These are phyloP conservation scores for Zhuqinia jingwanae DNA, from an alignment of 2,888 invertebrate genomes.

Conservation along the genomic window DNA sequence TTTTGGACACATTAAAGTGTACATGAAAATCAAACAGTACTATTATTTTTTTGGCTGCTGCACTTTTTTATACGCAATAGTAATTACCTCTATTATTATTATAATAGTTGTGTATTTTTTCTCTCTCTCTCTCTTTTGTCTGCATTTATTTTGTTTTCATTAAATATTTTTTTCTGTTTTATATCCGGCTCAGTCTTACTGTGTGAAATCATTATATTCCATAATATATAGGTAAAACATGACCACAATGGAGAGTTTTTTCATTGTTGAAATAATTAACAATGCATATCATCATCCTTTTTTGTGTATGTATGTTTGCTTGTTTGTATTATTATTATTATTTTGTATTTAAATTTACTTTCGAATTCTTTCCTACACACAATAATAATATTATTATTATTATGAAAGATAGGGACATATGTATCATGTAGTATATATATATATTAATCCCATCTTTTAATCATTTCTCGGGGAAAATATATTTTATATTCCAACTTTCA, in stretches of 20 bases:
- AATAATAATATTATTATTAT: too few relatives aligned
- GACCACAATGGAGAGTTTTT: slow-evolving; percentile 7
- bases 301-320: too few relatives aligned
- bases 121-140: not conserved
- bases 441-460: too few relatives aligned
- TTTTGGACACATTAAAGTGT: too few relatives aligned
- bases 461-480: too few relatives aligned
- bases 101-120: slow-evolving; percentile 25
- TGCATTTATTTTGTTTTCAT: slow-evolving; percentile 31
- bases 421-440: too few relatives aligned
- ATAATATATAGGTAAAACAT: slow-evolving; percentile 38
- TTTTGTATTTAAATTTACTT: too few relatives aligned
- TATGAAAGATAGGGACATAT: too few relatives aligned
- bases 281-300: not conserved
- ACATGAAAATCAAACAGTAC: too few relatives aligned
- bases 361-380: too few relatives aligned
- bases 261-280: not conserved
- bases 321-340: too few relatives aligned
- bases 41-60: slow-evolving; percentile 17
- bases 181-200: slow-evolving; percentile 72
- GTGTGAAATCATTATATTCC: slow-evolving; percentile 70
- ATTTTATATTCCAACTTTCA: too few relatives aligned
- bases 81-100: slow-evolving; percentile 4
- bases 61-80: slow-evolving; percentile 18
- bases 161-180: slow-evolving; percentile 54